These are phyloP conservation scores for Neocrepidodera transversa DNA, from an alignment of 2,888 invertebrate species.

Conservation along the genomic window DNA sequence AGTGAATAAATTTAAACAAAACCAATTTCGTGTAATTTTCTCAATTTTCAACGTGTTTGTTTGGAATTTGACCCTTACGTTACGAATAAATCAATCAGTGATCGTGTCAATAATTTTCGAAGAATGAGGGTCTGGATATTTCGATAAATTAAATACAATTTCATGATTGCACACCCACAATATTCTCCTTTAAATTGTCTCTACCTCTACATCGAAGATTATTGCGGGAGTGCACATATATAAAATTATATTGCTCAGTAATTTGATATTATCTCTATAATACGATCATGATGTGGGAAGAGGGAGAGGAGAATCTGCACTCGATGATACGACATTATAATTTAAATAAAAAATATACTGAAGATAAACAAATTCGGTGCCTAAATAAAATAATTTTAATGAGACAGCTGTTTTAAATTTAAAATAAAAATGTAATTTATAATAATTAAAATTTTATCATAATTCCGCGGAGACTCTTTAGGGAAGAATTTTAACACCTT, in stretches of 20 bases:
- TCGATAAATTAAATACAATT: conserved; percentile 15
- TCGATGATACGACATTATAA: background rate
- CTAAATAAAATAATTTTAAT: no score
- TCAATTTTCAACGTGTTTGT: no score
- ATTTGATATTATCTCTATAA: conserved; percentile 53
- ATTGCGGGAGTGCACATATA: conserved; percentile 38
- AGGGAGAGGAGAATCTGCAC: conserved; percentile 7
- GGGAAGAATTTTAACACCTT: no score
- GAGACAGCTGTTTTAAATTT: no score
- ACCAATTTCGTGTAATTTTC: no score
- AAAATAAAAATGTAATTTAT: no score
- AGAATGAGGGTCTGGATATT: background rate
- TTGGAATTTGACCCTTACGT: no score
- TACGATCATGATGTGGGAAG: conserved; percentile 37
- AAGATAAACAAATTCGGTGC: background rate
- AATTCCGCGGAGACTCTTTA: no score
- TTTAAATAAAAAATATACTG: no score
- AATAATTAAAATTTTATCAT: no score
- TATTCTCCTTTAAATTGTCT: conserved; percentile 38
- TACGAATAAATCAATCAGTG: background rate
- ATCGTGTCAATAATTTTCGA: background rate
- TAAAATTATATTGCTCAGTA: conserved; percentile 52
- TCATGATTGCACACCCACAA: conserved; percentile 28
- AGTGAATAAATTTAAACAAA: no score
- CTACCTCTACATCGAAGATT: conserved; percentile 27